Percentiles rank a stretch among this genome's conserved stretches.
Evolutionary conservation across 2,113 vertebrate species (phyloP).

Genomic region (Colius striatus): DNA sequence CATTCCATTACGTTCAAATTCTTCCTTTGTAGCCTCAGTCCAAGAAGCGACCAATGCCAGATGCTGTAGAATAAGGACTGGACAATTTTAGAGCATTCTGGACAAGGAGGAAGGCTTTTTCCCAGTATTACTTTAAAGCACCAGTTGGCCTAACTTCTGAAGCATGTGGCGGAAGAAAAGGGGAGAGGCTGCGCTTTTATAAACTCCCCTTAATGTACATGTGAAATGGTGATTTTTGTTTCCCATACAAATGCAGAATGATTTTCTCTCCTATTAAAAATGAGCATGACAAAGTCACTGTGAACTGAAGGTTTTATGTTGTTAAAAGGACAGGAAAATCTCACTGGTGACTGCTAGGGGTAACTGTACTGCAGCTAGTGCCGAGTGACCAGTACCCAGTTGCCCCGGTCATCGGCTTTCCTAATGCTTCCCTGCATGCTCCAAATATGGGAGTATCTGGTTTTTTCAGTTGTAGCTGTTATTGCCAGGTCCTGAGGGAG

Average conservation of each 20-base stretch:
- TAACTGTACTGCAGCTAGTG: neutral
- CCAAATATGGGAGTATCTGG: neutral
- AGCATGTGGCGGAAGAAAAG: neutral
- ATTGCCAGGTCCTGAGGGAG: neutral
- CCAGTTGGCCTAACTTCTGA: constrained; percentile 12
- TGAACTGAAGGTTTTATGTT: neutral
- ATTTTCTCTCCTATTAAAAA: neutral
- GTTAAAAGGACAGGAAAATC: neutral
- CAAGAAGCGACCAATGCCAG: neutral
- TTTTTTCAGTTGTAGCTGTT: constrained; percentile 24
- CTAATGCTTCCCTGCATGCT: neutral
- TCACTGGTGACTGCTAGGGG: neutral
- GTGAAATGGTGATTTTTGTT: neutral
- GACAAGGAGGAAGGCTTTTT: neutral
- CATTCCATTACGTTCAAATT: neutral
- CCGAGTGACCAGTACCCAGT: neutral
- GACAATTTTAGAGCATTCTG: neutral
- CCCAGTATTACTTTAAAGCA: neutral
- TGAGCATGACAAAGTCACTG: neutral
- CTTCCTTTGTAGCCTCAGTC: neutral
- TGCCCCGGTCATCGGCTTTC: neutral
- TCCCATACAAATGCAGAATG: neutral
- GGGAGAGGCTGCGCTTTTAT: neutral
- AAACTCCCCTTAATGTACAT: neutral
- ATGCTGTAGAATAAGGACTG: neutral